phyloP scores from a whole-genome alignment of 2,797 vertebrate genomes.

The Monodelphis domestica region DNA sequence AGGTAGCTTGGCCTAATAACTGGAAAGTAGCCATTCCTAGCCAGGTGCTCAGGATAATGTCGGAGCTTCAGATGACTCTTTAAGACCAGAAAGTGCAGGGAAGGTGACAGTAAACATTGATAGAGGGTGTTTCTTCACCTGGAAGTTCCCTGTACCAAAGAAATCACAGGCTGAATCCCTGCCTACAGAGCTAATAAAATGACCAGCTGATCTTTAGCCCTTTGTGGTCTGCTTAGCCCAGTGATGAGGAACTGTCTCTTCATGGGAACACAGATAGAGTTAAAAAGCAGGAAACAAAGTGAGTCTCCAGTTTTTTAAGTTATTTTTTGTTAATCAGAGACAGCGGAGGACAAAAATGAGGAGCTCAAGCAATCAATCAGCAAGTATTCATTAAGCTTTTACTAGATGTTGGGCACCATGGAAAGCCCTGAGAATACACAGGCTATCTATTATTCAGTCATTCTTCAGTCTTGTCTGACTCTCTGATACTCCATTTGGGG shows the following conservation, averaged over 20 bases:
- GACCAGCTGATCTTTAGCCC: not conserved
- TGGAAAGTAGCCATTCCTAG: not conserved
- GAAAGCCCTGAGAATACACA: not conserved
- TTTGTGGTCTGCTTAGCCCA: not conserved
- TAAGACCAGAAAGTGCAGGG: not conserved
- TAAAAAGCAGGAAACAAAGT: not conserved
- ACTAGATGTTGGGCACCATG: not conserved
- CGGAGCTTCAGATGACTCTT: not conserved
- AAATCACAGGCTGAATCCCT: not conserved
- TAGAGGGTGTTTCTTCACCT: not conserved
- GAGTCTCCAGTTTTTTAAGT: not conserved
- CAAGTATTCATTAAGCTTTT: not conserved
- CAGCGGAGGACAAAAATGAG: too few species aligned
- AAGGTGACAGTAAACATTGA: not conserved
- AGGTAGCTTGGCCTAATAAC: not conserved
- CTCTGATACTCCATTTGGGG: too few species aligned
- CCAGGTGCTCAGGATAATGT: not conserved
- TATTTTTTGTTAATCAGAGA: not conserved
- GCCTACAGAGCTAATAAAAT: not conserved
- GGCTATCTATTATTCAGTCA: too few species aligned
- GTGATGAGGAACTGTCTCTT: not conserved
- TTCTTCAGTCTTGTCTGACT: too few species aligned
- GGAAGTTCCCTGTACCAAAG: not conserved
- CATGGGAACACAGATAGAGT: not conserved
- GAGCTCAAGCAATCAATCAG: too few species aligned